Base-by-base conservation (phyloP, 2,888 invertebrate species). In the Chaetogeoica ovagalla region DNA sequence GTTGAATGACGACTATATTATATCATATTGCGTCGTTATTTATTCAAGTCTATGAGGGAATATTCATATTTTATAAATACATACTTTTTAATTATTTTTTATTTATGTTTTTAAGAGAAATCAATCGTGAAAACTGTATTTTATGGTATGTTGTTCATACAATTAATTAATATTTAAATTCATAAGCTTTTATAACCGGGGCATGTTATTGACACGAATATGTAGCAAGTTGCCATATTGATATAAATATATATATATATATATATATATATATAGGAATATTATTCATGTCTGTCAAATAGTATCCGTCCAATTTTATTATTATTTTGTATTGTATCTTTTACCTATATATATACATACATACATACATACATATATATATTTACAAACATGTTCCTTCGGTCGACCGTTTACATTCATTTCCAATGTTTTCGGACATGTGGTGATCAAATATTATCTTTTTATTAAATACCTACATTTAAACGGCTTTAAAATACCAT, bases 351-450 rank as follows among this genome's bases (percentile, higher is more conserved):
- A 43, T 43, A 4, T 19, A 19, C 48, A n/a, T n/a, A 19, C 8
- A 48, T 48, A 15, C n/a, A 57, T 55, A 21, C 48, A n/a, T n/a
- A 19, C 8, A 48, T 48, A 15, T 39, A 57, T 55, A 21, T 39
- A 55, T 69, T 68, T 37, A 79, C 71, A 57, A 79, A 79, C 79
- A 71, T 79, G 79, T 79, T 79, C 79, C 79, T 79, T 79, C 71
- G 79, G 77, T 63, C 43, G 63, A 57, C 70, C 79, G 63, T 57
- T 39, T 55, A 59, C 55, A 43, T 62, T 70, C 43, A 23, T 57
- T 23, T 79, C 62, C 62, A 19, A 57, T 23, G 55, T 59, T 63
- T 37, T 57, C 15, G 55, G 37, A 59, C 9, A 48, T 30, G 48
- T 23, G 66, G 48, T 23, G 66, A 76, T 76, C 57, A 59, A 37